Conservation (phyloP, 1,140 invertebrate genomes). For the Euglossa dilemma region DNA sequence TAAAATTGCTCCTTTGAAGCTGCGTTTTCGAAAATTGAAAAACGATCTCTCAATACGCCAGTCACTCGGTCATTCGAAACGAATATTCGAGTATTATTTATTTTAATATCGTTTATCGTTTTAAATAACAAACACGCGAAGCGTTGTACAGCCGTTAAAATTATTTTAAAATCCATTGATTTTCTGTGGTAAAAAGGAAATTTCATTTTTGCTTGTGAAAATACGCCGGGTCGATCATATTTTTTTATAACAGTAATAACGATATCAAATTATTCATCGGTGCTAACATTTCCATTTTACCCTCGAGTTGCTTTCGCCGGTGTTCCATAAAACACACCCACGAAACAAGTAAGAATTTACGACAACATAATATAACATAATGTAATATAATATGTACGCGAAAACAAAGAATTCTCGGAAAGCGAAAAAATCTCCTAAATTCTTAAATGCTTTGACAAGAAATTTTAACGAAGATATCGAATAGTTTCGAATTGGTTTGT, state of each 20-base stretch:
- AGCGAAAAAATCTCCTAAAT: too few species aligned
- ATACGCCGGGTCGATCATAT: too few species aligned
- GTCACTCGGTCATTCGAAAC: background rate
- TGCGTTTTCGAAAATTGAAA: background rate
- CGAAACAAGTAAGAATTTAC: too few species aligned
- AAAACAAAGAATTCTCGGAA: too few species aligned
- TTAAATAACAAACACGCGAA: background rate
- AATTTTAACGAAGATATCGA: too few species aligned
- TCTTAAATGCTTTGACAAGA: too few species aligned
- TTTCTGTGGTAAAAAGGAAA: background rate
- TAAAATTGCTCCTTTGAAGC: background rate
- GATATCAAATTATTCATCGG: background rate
- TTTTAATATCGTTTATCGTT: background rate
- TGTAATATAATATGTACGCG: too few species aligned
- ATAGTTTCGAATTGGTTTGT: too few species aligned
- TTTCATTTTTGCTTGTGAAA: too few species aligned
- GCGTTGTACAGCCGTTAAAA: background rate
- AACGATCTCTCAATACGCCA: background rate
- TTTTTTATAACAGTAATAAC: constrained; percentile 7
- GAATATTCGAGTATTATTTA: background rate
- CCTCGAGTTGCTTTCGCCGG: constrained; percentile 22
- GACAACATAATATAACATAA: too few species aligned
- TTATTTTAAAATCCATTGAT: background rate
- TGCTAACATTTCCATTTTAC: constrained; percentile 30
- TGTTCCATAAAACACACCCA: background rate